phyloP scores from a whole-genome alignment of 2,888 invertebrate genomes.

The Liodrosophila aerea region DNA sequence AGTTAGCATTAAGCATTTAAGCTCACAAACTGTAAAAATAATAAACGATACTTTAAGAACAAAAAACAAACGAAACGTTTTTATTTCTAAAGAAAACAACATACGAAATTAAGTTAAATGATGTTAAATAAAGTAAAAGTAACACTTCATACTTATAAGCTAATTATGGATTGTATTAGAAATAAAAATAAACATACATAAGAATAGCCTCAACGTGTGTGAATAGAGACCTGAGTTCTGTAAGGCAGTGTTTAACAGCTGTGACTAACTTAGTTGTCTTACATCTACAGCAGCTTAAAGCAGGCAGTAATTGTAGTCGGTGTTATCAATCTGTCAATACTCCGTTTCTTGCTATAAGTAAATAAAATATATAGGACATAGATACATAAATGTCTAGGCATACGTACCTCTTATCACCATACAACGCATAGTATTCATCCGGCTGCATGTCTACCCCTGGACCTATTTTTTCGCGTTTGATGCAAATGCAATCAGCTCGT shows the following conservation, averaged over 20 bases:
- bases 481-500: constrained; percentile 9
- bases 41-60: constrained; percentile 34
- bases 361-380: neutral
- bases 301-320: constrained; percentile 27
- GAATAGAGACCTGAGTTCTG: too few relatives aligned
- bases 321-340: constrained; percentile 14
- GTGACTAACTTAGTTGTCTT: too few relatives aligned
- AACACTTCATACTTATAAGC: neutral
- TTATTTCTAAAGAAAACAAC: neutral
- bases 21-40: constrained; percentile 51
- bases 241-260: too few relatives aligned
- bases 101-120: neutral
- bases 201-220: too few relatives aligned
- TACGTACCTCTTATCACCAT: constrained; percentile 65
- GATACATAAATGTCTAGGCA: too few relatives aligned
- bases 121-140: neutral
- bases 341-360: constrained; percentile 41
- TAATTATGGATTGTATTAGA: neutral
- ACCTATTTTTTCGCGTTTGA: constrained; percentile 28
- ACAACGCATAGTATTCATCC: constrained; percentile 56
- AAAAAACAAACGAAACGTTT: neutral
- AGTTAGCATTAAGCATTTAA: constrained; percentile 39
- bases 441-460: constrained; percentile 63
- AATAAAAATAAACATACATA: too few relatives aligned
- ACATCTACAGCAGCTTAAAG: constrained; percentile 21